A percentile compares a stretch with the other conserved stretches of the same genome.
These are phyloP conservation scores for Euproctis similis DNA, from an alignment of 2,888 invertebrate species.

Conservation along the genomic window DNA sequence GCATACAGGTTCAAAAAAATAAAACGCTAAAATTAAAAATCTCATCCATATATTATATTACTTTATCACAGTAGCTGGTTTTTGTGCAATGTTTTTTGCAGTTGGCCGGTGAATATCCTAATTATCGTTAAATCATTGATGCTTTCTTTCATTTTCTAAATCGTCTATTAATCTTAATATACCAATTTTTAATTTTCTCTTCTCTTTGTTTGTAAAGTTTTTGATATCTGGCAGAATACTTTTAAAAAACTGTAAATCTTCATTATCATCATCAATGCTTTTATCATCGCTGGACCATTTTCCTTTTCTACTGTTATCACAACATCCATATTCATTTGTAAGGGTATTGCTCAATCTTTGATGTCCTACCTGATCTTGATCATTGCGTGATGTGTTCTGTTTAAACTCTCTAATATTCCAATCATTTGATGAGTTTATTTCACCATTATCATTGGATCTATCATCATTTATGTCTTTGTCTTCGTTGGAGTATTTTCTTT, in stretches of 20 bases:
- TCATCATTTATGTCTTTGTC: conserved; percentile 14
- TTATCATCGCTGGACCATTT: conserved; percentile 13
- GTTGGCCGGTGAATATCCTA: no score
- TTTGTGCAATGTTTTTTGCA: no score
- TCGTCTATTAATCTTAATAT: conserved; percentile 67
- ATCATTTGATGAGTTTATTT: conserved; percentile 16
- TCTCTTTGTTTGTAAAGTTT: conserved; percentile 61
- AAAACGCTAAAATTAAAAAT: no score
- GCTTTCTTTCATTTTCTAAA: conserved; percentile 29
- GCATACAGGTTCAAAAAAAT: no score
- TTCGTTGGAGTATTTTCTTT: conserved; percentile 13
- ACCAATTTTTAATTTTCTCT: conserved; percentile 69
- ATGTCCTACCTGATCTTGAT: conserved; percentile 6
- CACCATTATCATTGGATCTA: conserved; percentile 13
- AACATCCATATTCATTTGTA: conserved; percentile 6
- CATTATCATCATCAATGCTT: conserved; percentile 24
- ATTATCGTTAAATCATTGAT: conserved; percentile 2
- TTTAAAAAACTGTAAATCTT: conserved; percentile 63
- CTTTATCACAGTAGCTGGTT: no score
- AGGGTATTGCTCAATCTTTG: conserved; percentile 4
- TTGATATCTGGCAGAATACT: conserved; percentile 71
- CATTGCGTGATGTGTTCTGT: no score
- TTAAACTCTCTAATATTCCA: conserved; percentile 19
- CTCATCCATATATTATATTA: no score
- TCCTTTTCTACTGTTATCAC: conserved; percentile 13